Evolutionary conservation across 2,888 invertebrate genomes (phyloP).

Genomic region (Erebia palarica): DNA sequence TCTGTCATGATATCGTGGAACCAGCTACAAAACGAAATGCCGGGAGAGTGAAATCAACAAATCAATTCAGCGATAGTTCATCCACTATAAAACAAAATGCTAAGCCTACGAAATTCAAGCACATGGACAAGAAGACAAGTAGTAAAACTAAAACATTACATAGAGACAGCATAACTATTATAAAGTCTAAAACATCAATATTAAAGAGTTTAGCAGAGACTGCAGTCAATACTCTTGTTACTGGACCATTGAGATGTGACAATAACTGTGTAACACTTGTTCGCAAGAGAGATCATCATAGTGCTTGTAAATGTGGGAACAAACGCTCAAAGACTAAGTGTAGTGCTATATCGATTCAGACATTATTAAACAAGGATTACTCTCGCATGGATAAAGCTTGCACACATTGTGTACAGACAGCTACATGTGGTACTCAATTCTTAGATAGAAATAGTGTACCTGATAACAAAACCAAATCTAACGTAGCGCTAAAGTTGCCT

Average conservation of each 20-base stretch:
- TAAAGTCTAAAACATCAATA: constrained; percentile 49
- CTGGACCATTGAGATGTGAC: constrained; percentile 54
- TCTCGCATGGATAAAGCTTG: constrained; percentile 57
- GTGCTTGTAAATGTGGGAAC: constrained; percentile 48
- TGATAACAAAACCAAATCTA: constrained; percentile 20
- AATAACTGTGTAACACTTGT: constrained; percentile 57
- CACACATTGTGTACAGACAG: constrained; percentile 35
- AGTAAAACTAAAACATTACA: constrained; percentile 47
- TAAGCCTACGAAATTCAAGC: constrained; percentile 45
- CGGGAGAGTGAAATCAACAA: constrained; percentile 28
- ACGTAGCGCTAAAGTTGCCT: constrained; percentile 15
- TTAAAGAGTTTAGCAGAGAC: constrained; percentile 48
- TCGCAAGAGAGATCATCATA: constrained; percentile 50
- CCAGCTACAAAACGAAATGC: constrained; percentile 46
- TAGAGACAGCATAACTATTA: constrained; percentile 41
- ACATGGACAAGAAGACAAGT: constrained; percentile 52
- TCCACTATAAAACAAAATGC: constrained; percentile 38
- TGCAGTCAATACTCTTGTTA: constrained; percentile 54
- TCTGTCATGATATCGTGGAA: constrained; percentile 61
- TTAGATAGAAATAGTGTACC: constrained; percentile 32
- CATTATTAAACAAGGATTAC: constrained; percentile 40
- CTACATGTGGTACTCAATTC: constrained; percentile 41
- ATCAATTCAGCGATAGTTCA: constrained; percentile 27
- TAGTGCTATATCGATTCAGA: constrained; percentile 53
- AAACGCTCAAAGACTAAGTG: constrained; percentile 40